Conservation (phyloP, 2,888 invertebrate species). For the Zootermopsis nevadensis region DNA sequence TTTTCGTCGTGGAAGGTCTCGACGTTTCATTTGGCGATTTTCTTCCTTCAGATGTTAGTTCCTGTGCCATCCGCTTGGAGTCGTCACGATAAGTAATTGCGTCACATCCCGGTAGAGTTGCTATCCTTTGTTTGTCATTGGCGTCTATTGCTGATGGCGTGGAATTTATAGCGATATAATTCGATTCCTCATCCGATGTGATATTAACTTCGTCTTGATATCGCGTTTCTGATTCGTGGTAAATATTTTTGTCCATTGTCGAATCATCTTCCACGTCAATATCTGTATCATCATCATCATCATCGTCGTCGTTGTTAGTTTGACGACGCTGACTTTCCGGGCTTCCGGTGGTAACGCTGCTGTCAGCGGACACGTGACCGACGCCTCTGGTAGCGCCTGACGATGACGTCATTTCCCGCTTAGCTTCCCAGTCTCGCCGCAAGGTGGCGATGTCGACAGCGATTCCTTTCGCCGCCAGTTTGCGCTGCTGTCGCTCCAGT, state of each 20-base stretch:
- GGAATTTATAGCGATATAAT: neutral
- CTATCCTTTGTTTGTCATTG: neutral
- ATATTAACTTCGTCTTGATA: slow-evolving; percentile 22
- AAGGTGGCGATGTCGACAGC: slow-evolving; percentile 88
- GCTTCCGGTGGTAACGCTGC: neutral
- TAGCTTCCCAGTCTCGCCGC: slow-evolving; percentile 80
- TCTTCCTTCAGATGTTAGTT: neutral
- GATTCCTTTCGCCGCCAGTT: slow-evolving; percentile 91
- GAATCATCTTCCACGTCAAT: slow-evolving; percentile 49
- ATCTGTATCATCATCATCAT: slow-evolving; percentile 48
- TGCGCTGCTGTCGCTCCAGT: slow-evolving; percentile 90
- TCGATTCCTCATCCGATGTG: slow-evolving; percentile 24
- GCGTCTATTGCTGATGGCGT: neutral
- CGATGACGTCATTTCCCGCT: slow-evolving; percentile 33
- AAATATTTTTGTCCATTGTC: slow-evolving; percentile 20
- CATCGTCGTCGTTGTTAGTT: slow-evolving; percentile 1
- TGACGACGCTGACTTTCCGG: neutral
- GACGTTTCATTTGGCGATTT: slow-evolving; percentile 2
- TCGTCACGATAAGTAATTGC: slow-evolving; percentile 14
- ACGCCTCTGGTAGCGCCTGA: neutral
- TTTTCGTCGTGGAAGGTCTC: slow-evolving; percentile 33
- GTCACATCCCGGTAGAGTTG: slow-evolving; percentile 2
- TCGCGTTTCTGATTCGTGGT: neutral
- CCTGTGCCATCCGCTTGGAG: neutral
- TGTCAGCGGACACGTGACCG: neutral